Evolutionary conservation across 1,140 invertebrate species (phyloP), one percentile per base, ranked within the genome.

Genomic region (Ptiloglossa arizonensis): DNA sequence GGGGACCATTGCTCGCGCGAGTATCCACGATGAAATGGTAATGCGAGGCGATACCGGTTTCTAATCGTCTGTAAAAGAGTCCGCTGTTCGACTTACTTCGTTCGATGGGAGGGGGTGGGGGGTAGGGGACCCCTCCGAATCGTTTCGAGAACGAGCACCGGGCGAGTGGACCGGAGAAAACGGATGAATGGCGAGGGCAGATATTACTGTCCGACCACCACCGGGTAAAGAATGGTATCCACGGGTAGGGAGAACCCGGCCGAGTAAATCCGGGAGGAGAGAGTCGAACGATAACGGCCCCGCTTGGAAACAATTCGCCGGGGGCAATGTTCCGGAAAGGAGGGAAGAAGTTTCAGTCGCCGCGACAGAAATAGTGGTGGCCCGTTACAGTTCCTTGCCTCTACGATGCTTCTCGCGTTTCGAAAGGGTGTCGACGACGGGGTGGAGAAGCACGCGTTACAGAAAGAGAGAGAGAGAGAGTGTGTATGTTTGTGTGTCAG

Each of bases 261-360:
- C 17, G 24, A 35, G 9, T 11, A 29, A 13, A 38, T 1, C 41
- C 32, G 17, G n/a, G 24, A 8, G 4, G 52, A 24, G 35, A 73
- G 56, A 57, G 60, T n/a, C 48, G 67, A 84, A 85, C 83, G 83
- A 85, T 77, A 85, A 85, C 82, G 68, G 62, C 78, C 44, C 46
- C 83, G 56, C 54, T 29, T 80, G 80, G 82, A 85, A 85, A 85
- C 82, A 85, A 85, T 85, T 85, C 83, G 83, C 72, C 38, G 46
- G 63, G 69, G 79, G 82, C 82, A 84, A 85, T 85, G 82, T 85
- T 50, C 72, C 82, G 82, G 82, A 85, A 85, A 84, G 82, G 66
- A 81, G 82, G 73, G 69, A 84, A 84, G 72, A 81, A 84, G 78
- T 84, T 85, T 59, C 64, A 80, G 82, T 84, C 64, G 71, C 76